Evolutionary conservation across 2,113 vertebrate genomes (phyloP), one percentile per base, ranked within the genome.

Genomic region (Oreotrochilus melanogaster): DNA sequence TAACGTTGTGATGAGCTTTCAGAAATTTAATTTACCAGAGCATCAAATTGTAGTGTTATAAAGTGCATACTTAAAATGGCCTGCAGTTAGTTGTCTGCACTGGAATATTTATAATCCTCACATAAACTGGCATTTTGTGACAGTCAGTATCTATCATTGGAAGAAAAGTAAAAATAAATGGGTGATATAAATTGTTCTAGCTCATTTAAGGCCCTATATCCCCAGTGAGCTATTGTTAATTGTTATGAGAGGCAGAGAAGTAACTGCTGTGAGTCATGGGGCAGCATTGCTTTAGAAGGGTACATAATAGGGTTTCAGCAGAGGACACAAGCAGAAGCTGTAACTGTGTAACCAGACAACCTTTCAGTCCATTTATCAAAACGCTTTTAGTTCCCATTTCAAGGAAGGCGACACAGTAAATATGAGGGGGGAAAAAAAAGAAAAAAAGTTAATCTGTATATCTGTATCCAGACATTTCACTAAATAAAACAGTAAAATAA

Each of bases 311-410:
- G 91, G 91, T 95, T 94, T 94, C 94, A 82, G 78, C 74, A 75
- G 60, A 94, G 92, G 92, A 94, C 86, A 78, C 56, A 30, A 86
- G 71, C 3, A 85, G 91, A 96, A 96, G 74, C 85, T 51, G 4
- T 64, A 31, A 39, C 39, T 39, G 86, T 90, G 88, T 95, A 96
- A 95, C 94, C 96, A 97, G 96, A 97, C 95, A 95, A 96, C 95
- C 97, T 97, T 89, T 91, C 67, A 88, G 67, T 50, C 93, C 94
- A 96, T 96, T 97, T 97, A 96, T 97, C 96, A 97, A 94, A 97
- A 67, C 75, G 47, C 72, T 95, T 82, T 58, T 43, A 94, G 88
- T 50, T 92, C 80, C 78, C 73, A 58, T 96, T 96, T 96, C 94
- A 97, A 94, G 86, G 62, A 90, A 97, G 95, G 96, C 78, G 96